Percentiles rank a stretch among this genome's conserved stretches.
Conservation (phyloP, 2,113 vertebrate genomes). For the Pedionomus torquatus region DNA sequence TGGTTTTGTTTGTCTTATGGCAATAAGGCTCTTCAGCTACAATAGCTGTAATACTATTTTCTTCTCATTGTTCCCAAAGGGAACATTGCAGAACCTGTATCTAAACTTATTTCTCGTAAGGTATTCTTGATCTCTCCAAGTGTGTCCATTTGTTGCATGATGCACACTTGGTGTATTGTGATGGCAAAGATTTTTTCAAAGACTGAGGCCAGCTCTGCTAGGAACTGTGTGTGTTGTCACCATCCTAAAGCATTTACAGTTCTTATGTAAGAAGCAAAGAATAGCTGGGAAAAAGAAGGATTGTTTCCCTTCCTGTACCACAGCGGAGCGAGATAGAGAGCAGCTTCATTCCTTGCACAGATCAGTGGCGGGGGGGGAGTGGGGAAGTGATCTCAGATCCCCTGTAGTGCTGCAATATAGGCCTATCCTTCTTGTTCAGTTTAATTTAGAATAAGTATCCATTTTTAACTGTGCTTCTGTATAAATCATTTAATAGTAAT, state of each 20-base stretch:
- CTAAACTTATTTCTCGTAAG: not conserved
- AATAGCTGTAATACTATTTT: not conserved
- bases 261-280: not conserved
- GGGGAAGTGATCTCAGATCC: not conserved
- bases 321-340: rapidly evolving
- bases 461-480: not conserved
- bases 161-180: rapidly evolving
- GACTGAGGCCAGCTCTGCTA: not conserved
- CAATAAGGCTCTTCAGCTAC: not conserved
- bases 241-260: not conserved
- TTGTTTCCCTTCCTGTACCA: not conserved
- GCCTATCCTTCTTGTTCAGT: not conserved
- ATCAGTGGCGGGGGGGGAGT: not conserved
- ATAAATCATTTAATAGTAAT: not conserved
- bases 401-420: not conserved
- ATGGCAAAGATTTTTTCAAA: not conserved
- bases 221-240: not conserved
- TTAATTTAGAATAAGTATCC: not conserved
- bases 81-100: not conserved
- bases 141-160: not conserved
- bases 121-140: not conserved
- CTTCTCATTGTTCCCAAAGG: not conserved
- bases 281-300: not conserved
- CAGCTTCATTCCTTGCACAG: not conserved
- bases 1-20: not conserved